Evolutionary conservation across 2,888 invertebrate genomes (phyloP).

Genomic region (Macrostomum cliftonense): DNA sequence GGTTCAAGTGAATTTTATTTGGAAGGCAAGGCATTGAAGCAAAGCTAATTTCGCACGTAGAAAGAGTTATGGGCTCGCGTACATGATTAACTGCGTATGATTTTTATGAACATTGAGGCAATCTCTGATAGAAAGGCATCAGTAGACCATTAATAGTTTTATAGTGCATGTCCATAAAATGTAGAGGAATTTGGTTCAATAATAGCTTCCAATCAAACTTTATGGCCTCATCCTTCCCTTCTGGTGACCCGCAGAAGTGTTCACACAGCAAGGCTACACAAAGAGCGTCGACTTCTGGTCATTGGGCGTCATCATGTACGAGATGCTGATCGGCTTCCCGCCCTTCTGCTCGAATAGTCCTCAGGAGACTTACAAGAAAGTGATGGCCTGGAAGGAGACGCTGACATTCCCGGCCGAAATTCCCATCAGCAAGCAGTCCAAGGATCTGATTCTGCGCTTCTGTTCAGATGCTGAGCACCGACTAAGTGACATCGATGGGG

Average conservation of each 20-base stretch:
- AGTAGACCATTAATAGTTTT: too few relatives aligned
- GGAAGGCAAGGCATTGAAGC: too few relatives aligned
- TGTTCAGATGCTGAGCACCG: conserved; percentile 89
- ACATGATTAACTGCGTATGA: too few relatives aligned
- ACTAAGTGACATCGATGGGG: conserved; percentile 68
- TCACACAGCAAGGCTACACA: conserved; percentile 78
- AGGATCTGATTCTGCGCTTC: conserved; percentile 71
- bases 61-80: too few relatives aligned
- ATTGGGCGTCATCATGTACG: conserved; percentile 92
- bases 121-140: too few relatives aligned
- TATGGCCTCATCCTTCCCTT: too few relatives aligned
- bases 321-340: conserved; percentile 97
- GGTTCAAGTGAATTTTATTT: too few relatives aligned
- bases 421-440: conserved; percentile 91
- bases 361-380: conserved; percentile 83
- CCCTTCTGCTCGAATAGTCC: conserved; percentile 98
- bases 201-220: too few relatives aligned
- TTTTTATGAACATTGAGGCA: too few relatives aligned
- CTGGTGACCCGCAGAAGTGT: conserved; percentile 53
- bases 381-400: conserved; percentile 98
- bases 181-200: too few relatives aligned
- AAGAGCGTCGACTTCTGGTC: conserved; percentile 99
- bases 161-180: too few relatives aligned
- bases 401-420: conserved; percentile 95
- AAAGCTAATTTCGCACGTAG: too few relatives aligned